These are phyloP conservation scores for Paraescarpia echinospica DNA, from an alignment of 1,140 invertebrate genomes.

Conservation along the genomic window DNA sequence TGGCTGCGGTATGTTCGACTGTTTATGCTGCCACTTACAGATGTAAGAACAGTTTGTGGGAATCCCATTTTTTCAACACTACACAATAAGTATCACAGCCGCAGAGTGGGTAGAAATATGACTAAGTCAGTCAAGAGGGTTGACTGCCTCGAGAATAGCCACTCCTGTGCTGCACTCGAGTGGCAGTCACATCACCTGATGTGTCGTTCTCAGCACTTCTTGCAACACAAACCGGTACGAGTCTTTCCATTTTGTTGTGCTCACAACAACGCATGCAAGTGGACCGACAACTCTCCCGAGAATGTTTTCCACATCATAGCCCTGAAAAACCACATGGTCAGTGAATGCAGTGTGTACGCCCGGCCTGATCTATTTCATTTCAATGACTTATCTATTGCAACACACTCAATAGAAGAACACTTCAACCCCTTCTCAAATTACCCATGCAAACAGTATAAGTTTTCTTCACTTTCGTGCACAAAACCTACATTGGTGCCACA, in stretches of 20 bases:
- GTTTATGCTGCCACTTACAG: not conserved
- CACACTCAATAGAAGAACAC: not conserved
- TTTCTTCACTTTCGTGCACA: not conserved
- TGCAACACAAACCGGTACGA: not conserved
- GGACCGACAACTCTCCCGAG: not conserved
- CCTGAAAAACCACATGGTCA: not conserved
- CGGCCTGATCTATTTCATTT: not conserved
- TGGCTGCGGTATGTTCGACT: not conserved
- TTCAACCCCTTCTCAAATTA: not conserved
- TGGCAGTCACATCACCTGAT: not conserved
- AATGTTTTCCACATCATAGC: constrained; percentile 14
- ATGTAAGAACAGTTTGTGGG: not conserved
- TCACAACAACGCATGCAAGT: constrained; percentile 5
- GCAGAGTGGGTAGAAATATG: not conserved
- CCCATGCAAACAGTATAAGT: not conserved
- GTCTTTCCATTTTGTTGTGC: not conserved
- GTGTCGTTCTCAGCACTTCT: not conserved
- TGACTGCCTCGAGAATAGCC: too few species aligned
- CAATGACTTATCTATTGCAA: not conserved
- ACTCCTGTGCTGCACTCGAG: not conserved
- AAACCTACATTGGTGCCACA: not conserved
- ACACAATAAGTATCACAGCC: not conserved
- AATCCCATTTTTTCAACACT: not conserved
- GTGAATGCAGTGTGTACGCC: not conserved
- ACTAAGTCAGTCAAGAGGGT: not conserved